Base-by-base conservation (phyloP, 30 jellyfish, hydroid and myxozoan genomes). In the Rhopilema esculentum region DNA sequence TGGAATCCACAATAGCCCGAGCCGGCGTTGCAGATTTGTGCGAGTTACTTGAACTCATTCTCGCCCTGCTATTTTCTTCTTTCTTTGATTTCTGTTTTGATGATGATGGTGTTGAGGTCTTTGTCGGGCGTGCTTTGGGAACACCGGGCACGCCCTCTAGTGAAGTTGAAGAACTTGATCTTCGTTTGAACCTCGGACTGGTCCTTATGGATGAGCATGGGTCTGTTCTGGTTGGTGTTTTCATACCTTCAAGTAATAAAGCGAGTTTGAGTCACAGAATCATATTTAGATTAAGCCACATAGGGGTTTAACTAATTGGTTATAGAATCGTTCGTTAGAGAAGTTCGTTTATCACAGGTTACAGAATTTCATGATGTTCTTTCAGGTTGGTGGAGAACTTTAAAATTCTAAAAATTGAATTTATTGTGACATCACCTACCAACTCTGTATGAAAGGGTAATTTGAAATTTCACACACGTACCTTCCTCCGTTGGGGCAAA, bases 81-180 rank as follows among this genome's bases (percentile, higher is more conserved):
- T 63, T 24, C 17, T 63, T 63, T 6, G 72, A 63, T 18, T 63
- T 63, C 72, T 63, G 29, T 63, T 63, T 63, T 18, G 16, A 1
- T 20, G 29, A 1, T 6, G 29, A 19, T 1, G 72, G 72, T 24
- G 72, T 63, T 20, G 29, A 71, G 27, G 82, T 21, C 27, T 70
- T 27, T 49, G 29, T 0, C 20, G 76, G 50, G 30, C 16, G 21
- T 23, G 50, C 19, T 23, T 20, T 23, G 77, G 77, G 51, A 19
- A 49, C 87, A 16, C 76, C 87, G 8, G 76, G 57, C 29, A 16
- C 61, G 75, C 74, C 76, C 1, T 32, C 76, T 23, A 72, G 87
- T 0, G 87, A 72, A n/a, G 87, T 77, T 50, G 87, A 74, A 15
- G 85, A 77, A 17, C 77, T 77, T 20, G 87, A 77, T 27, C 87